Conservation (phyloP, 1,140 invertebrate genomes). For the Megalopta genalis region DNA sequence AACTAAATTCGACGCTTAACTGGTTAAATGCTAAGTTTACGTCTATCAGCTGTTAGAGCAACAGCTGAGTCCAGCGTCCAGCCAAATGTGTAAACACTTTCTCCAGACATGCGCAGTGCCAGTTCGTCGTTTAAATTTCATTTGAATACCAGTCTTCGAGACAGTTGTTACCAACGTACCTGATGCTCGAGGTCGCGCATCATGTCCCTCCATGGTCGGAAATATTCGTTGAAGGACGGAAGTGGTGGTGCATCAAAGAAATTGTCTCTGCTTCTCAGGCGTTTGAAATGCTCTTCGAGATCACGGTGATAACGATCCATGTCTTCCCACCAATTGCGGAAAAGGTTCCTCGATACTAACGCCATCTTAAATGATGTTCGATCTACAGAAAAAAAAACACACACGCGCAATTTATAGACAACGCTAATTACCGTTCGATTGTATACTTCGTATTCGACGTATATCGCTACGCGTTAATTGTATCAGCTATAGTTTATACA, state of each 20-base stretch:
- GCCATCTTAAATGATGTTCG: slow-evolving; percentile 33
- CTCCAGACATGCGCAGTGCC: too few relatives aligned
- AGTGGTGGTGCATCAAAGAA: background rate
- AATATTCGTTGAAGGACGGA: slow-evolving; percentile 7
- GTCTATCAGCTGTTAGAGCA: too few relatives aligned
- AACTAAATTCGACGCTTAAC: too few relatives aligned
- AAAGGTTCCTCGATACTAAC: slow-evolving; percentile 33
- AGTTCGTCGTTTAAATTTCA: too few relatives aligned
- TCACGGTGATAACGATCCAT: slow-evolving; percentile 54
- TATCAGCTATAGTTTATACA: too few relatives aligned
- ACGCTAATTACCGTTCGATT: background rate
- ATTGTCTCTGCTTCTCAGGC: background rate
- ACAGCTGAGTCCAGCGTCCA: too few relatives aligned
- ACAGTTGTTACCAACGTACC: too few relatives aligned
- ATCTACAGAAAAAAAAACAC: slow-evolving; percentile 26
- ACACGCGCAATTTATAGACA: background rate
- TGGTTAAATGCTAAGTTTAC: too few relatives aligned
- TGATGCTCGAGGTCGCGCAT: slow-evolving; percentile 17
- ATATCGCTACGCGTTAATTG: too few relatives aligned
- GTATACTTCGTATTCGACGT: too few relatives aligned
- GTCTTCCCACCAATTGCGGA: slow-evolving; percentile 48
- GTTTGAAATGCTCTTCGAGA: slow-evolving; percentile 48
- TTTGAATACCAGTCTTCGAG: too few relatives aligned
- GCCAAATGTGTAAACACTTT: too few relatives aligned
- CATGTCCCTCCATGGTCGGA: slow-evolving; percentile 22